phyloP scores from a whole-genome alignment of 2,797 vertebrate genomes.

The Urocyon cinereoargenteus region DNA sequence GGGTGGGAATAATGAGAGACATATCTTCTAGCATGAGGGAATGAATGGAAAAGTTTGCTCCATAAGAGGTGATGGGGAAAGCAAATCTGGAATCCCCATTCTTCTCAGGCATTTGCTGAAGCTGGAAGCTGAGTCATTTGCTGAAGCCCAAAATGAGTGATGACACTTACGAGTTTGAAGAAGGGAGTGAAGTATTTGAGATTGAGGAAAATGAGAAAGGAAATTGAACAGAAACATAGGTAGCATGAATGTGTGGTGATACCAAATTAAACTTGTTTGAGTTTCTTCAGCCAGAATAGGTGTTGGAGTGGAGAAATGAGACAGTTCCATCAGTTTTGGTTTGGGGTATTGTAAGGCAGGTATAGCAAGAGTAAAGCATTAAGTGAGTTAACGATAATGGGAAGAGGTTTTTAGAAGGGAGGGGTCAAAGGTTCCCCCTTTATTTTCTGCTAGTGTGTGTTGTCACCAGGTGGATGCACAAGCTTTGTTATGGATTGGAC shows the following conservation, averaged over 20 bases:
- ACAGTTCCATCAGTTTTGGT: background rate
- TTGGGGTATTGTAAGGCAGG: background rate
- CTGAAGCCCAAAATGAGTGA: background rate
- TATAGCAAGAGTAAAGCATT: background rate
- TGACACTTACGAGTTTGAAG: background rate
- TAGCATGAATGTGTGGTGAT: background rate
- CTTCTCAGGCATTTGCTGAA: background rate
- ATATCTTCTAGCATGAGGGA: background rate
- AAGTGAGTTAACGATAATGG: background rate
- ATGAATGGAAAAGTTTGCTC: background rate
- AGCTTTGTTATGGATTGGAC: background rate
- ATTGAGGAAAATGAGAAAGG: conserved; percentile 45
- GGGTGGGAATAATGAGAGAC: background rate
- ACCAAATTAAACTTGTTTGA: conserved; percentile 4
- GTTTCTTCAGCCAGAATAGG: background rate
- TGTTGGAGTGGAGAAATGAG: background rate
- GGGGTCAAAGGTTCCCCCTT: background rate
- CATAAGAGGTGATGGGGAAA: background rate
- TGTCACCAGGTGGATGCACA: background rate
- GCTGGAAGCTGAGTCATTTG: background rate
- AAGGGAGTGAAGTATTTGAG: conserved; percentile 32
- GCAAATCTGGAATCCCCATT: no score
- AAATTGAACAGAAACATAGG: conserved; percentile 33
- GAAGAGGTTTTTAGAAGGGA: background rate
- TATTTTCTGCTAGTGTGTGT: background rate